These are phyloP conservation scores for Columba janthina DNA, from an alignment of 2,113 vertebrate species.

Conservation along the genomic window DNA sequence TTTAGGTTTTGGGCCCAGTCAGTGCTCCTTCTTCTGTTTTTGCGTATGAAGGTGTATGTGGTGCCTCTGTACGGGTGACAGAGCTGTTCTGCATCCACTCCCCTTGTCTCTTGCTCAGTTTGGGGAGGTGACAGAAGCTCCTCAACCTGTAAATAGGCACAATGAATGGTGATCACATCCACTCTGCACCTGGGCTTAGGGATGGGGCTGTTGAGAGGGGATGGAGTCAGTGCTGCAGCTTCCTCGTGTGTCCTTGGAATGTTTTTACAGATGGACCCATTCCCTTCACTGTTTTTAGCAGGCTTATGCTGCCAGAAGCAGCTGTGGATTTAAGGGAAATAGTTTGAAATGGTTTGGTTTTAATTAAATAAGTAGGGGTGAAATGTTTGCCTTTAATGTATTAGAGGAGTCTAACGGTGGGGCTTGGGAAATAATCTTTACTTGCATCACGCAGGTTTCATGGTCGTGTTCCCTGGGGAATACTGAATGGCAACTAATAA, in stretches of 20 bases:
- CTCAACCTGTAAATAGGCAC: background rate
- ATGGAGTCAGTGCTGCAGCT: rapidly evolving
- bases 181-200: rapidly evolving
- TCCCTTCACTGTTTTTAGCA: background rate
- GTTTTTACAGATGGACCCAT: background rate
- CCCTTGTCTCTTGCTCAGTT: rapidly evolving
- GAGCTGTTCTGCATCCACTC: rapidly evolving
- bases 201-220: rapidly evolving
- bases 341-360: background rate
- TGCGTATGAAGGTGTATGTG: rapidly evolving
- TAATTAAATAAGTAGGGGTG: background rate
- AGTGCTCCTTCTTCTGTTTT: rapidly evolving
- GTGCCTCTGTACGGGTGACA: background rate
- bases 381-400: background rate
- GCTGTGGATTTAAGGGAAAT: background rate
- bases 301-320: background rate
- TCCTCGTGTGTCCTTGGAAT: rapidly evolving
- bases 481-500: background rate
- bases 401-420: background rate
- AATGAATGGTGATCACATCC: rapidly evolving
- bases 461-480: rapidly evolving
- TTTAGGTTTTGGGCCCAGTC: background rate
- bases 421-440: background rate
- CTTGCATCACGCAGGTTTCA: background rate
- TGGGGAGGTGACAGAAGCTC: background rate